Evolutionary conservation across 2,797 vertebrate species (phyloP), one percentile per base, ranked within the genome.

Genomic region (Catamblyrhynchus diadema): DNA sequence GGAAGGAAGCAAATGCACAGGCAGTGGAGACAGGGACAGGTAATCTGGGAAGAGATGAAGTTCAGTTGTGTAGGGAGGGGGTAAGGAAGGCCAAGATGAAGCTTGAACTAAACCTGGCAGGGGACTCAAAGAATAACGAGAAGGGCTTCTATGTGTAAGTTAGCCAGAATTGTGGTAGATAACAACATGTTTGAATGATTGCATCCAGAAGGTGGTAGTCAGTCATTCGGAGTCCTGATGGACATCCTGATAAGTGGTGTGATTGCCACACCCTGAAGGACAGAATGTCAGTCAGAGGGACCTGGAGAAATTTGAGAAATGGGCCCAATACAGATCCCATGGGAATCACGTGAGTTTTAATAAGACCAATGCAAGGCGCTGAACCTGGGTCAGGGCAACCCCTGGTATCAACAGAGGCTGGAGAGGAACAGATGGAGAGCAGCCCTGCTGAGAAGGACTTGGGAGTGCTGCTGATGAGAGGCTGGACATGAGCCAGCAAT

Each of bases 71-170:
- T 37, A 48, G 15, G 35, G 32, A 75, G 10, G 3, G 10, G 25
- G 6, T 48, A 32, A 56, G 42, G 23, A 75, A 56, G 18, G 28
- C 56, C 35, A 56, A n/a, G 16, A 41, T 0, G 0, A 82, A 70
- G 11, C 37, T 75, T 57, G 37, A 62, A 19, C 23, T 50, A 57
- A 60, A 60, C 22, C 17, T 66, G 35, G 4, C 27, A 37, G 54
- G 8, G 32, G 20, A 33, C 11, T 44, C 23, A n/a, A 42, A 48
- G 32, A 61, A 28, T 30, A 44, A 42, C 14, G 75, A 30, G 47
- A 32, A 27, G 23, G 21, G 8, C 15, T 54, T 81, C 23, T n/a
- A 12, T 1, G 1, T 0, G 0, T 56, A 10, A 28, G 5, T 56
- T 61, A 75, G 14, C 9, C 35, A 56, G 35, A 48, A 35, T 41